Evolutionary conservation across 23 tunicate genomes (phyloP).

Genomic region (Ciona savignyi): DNA sequence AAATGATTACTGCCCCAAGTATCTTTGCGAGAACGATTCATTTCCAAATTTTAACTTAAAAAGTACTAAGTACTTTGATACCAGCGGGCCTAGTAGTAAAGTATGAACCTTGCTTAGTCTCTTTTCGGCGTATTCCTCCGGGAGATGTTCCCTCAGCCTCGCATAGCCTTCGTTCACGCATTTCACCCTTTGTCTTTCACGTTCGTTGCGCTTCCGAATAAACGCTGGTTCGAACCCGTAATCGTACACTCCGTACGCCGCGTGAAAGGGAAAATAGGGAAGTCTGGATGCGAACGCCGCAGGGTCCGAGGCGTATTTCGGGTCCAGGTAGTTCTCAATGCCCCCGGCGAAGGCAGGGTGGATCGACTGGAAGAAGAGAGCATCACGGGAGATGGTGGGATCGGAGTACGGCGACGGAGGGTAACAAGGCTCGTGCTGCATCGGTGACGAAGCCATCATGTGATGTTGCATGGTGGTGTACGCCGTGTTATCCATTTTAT

Average conservation of each 20-base stretch:
- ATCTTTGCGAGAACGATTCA: no score
- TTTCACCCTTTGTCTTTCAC: constrained; percentile 86
- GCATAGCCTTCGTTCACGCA: constrained; percentile 94
- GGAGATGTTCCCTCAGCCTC: constrained; percentile 74
- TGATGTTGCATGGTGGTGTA: no score
- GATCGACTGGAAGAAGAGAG: constrained; percentile 29
- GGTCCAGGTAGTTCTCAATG: constrained; percentile 78
- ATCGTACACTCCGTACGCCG: constrained; percentile 70
- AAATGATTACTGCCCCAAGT: no score
- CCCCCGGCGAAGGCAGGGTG: constrained; percentile 56
- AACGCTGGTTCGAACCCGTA: constrained; percentile 88
- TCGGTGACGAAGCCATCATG: no score
- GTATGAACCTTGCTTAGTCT: constrained; percentile 83
- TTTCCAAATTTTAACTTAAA: no score
- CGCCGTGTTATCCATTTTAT: no score
- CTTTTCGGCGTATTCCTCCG: constrained; percentile 75
- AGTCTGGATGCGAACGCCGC: constrained; percentile 71
- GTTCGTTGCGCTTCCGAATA: constrained; percentile 77
- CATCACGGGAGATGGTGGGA: constrained; percentile 9
- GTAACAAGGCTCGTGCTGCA: constrained; percentile 39
- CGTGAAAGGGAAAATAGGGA: constrained; percentile 65
- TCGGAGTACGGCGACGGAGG: constrained; percentile 22
- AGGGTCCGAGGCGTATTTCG: constrained; percentile 70
- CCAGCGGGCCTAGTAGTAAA: no score
- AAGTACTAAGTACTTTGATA: no score